A percentile compares a stretch with the other conserved stretches of the same genome.
Evolutionary conservation across 2,888 invertebrate species (phyloP).

Genomic region (Epinotia ramella): DNA sequence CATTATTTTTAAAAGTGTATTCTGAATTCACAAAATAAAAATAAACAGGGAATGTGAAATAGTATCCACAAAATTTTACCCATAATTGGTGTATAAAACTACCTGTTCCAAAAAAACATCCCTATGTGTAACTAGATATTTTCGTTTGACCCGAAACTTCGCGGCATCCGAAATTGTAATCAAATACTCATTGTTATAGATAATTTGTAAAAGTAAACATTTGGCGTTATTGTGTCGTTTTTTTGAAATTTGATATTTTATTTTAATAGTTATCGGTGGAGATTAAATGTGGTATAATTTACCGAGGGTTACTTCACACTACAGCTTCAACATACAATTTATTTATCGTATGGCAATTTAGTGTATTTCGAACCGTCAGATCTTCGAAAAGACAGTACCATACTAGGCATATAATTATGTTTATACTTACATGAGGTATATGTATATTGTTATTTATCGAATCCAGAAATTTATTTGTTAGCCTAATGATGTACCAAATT

Average conservation of each 20-base stretch:
- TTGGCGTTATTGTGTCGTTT: constrained; percentile 67
- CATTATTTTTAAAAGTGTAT: no score
- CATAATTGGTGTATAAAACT: constrained; percentile 28
- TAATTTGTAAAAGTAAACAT: constrained; percentile 83
- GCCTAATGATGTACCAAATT: no score
- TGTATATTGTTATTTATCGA: not conserved
- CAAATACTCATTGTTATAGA: constrained; percentile 66
- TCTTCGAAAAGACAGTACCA: no score
- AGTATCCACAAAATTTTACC: constrained; percentile 1
- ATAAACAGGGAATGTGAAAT: not conserved
- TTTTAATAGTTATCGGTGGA: constrained; percentile 19
- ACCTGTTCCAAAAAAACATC: constrained; percentile 51
- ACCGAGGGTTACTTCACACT: not conserved
- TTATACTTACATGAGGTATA: not conserved
- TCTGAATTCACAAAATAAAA: not conserved
- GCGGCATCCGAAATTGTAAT: constrained; percentile 61
- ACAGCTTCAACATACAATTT: not conserved
- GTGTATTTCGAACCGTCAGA: no score
- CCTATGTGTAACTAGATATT: constrained; percentile 72
- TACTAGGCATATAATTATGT: no score
- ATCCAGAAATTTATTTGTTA: no score
- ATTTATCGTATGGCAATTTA: no score
- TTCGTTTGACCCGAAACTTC: constrained; percentile 63
- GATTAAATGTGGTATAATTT: constrained; percentile 31
- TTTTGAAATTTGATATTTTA: constrained; percentile 58